Conservation (phyloP, 2,888 invertebrate species). For the Hymenopus coronatus region DNA sequence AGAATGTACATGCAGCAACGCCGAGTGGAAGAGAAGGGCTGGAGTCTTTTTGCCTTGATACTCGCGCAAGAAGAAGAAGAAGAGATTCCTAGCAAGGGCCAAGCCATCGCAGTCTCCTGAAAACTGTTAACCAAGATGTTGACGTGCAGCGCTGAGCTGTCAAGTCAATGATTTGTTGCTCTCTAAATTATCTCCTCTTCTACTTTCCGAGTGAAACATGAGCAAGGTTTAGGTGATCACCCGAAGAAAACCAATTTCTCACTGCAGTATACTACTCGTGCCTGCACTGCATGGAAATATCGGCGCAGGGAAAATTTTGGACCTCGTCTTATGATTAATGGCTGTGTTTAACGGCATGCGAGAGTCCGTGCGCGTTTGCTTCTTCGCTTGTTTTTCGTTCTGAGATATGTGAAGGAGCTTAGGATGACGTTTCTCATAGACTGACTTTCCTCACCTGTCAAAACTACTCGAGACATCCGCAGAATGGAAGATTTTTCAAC, state of each 20-base stretch:
- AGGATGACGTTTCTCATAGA: neutral
- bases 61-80: neutral
- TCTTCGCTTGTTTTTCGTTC: neutral
- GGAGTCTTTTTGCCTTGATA: neutral
- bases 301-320: neutral
- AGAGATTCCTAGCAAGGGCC: neutral
- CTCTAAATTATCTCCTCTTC: neutral
- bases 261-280: neutral
- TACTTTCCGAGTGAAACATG: neutral
- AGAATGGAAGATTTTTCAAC: neutral
- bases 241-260: neutral
- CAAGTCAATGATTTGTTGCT: slow-evolving; percentile 6
- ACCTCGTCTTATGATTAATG: neutral
- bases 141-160: neutral
- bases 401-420: neutral
- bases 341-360: neutral
- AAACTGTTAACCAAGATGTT: neutral
- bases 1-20: no score
- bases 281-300: neutral
- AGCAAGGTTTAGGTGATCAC: neutral
- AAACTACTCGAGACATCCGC: neutral
- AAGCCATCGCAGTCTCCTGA: neutral
- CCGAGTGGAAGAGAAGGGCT: neutral
- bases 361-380: neutral
- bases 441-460: neutral